These are phyloP conservation scores for Steinernema carpocapsae DNA, from an alignment of 2,888 invertebrate genomes.

Conservation along the genomic window DNA sequence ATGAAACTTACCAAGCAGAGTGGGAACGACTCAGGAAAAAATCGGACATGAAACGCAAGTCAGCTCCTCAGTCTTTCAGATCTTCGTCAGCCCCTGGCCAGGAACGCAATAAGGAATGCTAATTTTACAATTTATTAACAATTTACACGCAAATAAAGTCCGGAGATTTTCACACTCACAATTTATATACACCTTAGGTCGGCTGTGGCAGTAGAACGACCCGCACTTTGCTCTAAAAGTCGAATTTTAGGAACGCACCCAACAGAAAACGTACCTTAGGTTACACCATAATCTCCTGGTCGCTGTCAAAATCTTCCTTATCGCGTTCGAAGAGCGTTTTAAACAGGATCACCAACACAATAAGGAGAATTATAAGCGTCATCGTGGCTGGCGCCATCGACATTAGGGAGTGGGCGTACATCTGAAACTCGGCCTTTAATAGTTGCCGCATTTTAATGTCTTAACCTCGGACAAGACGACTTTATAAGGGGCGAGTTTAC, in stretches of 20 bases:
- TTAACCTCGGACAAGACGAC: too few relatives aligned
- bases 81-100: background rate
- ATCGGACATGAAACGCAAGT: background rate
- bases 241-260: too few relatives aligned
- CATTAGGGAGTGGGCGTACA: slow-evolving; percentile 26
- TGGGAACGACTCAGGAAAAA: slow-evolving; percentile 17
- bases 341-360: slow-evolving; percentile 14
- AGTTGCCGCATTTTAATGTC: too few relatives aligned
- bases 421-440: background rate
- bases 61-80: background rate
- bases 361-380: slow-evolving; percentile 9
- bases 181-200: background rate
- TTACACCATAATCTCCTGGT: slow-evolving; percentile 13
- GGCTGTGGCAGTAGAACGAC: too few relatives aligned
- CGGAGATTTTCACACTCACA: background rate
- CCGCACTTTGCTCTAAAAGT: too few relatives aligned
- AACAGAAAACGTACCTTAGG: too few relatives aligned
- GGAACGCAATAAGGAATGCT: background rate
- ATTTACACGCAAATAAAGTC: background rate
- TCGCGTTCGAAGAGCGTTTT: slow-evolving; percentile 9
- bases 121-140: background rate
- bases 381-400: slow-evolving; percentile 25
- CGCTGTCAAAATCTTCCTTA: background rate
- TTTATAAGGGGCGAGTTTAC: too few relatives aligned
- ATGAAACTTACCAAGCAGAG: slow-evolving; percentile 24